Conservation (phyloP, 2,888 invertebrate genomes). For the Cosmia trapezina region DNA sequence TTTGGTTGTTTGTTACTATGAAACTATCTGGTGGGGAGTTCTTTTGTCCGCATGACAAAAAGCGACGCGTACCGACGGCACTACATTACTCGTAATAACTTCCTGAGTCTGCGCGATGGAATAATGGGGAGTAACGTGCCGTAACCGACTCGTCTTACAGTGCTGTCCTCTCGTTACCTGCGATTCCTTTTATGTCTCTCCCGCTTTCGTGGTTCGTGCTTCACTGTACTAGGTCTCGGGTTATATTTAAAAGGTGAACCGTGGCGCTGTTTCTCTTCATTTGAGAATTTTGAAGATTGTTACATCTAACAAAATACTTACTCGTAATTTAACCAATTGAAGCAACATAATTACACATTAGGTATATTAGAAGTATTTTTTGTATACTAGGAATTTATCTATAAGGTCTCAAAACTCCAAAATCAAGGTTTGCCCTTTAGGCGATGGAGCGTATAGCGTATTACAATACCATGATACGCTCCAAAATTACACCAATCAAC, state of each 20-base stretch:
- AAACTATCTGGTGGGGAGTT: constrained; percentile 76
- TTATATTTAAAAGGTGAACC: constrained; percentile 46
- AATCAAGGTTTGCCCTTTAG: no score
- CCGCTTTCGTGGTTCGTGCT: constrained; percentile 49
- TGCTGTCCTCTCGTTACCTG: constrained; percentile 73
- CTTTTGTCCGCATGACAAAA: constrained; percentile 81
- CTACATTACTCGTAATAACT: constrained; percentile 85
- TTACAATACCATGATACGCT: no score
- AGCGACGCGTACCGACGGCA: constrained; percentile 74
- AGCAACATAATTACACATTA: neutral
- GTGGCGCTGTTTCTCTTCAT: constrained; percentile 12
- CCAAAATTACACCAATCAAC: no score
- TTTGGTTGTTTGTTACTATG: constrained; percentile 73
- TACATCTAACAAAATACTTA: neutral
- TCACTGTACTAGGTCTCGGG: constrained; percentile 18
- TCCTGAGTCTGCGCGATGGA: constrained; percentile 76
- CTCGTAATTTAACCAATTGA: neutral
- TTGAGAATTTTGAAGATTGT: constrained; percentile 1
- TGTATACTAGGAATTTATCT: no score
- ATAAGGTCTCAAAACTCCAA: no score
- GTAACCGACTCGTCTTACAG: constrained; percentile 69
- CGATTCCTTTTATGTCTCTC: constrained; percentile 65
- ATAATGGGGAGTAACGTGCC: constrained; percentile 78
- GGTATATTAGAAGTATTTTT: neutral
- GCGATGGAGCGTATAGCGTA: no score